A percentile compares a stretch with the other conserved stretches of the same genome.
Conservation (phyloP, 2,113 vertebrate species). For the Craseonycteris thonglongyai region DNA sequence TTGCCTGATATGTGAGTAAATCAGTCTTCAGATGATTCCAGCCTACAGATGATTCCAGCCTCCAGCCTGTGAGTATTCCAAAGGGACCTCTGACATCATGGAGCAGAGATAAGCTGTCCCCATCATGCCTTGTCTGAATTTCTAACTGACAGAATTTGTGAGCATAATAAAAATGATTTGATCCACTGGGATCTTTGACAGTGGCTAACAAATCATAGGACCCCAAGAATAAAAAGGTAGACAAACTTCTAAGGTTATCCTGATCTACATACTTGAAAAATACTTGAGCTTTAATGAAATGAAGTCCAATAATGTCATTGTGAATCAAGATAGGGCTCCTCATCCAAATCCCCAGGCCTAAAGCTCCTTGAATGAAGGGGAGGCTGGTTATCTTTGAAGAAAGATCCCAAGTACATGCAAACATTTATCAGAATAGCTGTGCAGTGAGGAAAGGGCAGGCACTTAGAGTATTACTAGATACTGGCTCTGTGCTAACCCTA, state of each 20-base stretch:
- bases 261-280: not conserved
- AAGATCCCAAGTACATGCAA: not conserved
- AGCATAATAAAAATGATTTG: not conserved
- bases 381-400: not conserved
- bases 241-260: not conserved
- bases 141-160: not conserved
- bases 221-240: not conserved
- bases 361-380: not conserved
- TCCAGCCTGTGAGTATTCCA: not conserved
- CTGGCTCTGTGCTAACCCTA: not conserved
- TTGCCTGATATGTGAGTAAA: not conserved
- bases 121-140: not conserved
- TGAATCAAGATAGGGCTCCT: not conserved
- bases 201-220: not conserved
- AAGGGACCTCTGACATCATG: not conserved
- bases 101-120: not conserved
- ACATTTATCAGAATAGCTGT: not conserved
- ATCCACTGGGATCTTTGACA: not conserved
- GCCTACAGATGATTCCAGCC: not conserved
- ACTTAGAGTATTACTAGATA: not conserved
- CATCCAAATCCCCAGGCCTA: not conserved
- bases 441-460: not conserved
- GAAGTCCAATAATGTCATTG: not conserved
- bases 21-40: not conserved
- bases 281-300: not conserved